Base-by-base conservation (phyloP, 2,113 vertebrate species). In the Hippocampus zosterae region DNA sequence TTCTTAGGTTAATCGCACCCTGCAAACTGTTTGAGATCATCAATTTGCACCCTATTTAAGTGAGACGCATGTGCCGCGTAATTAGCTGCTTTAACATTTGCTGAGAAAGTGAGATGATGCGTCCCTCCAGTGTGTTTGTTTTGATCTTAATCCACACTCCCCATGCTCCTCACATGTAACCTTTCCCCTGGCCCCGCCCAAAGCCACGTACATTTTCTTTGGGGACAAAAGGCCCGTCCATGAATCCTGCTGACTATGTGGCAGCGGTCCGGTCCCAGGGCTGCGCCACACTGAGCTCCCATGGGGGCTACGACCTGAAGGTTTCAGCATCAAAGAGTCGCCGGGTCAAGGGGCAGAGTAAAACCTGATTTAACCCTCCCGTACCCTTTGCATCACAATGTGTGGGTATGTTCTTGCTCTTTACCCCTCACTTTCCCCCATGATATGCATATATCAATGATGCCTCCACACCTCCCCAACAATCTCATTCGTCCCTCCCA, bases 121-220 rank as follows among this genome's bases (percentile, higher is more conserved):
- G 10, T 57, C 46, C 8, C 71, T 41, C 67, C 63, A 1, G 33
- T 76, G 65, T 81, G 80, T 89, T 84, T 87, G 84, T 88, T 89
- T 87, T 77, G 29, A 80, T 77, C 76, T 67, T 40, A 16, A 40
- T 71, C 66, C 68, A 60, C 75, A 27, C 77, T 71, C 81, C 74
- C 78, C 70, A 56, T 72, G 78, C 57, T 75, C 81, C 74, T 73
- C 85, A 71, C 70, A 70, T 74, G 75, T 60, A 85, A 85, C 80
- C 84, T 81, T 71, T 81, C 68, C 73, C 71, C 65, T 21, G 9
- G 76, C 72, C 78, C 82, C 83, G 68, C 88, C 85, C 87, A 86
- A 82, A 81, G 76, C 76, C 78, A 81, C 76, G 88, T 90, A 88
- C 76, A 89, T 90, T 91, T 92, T 91, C 88, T 90, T 90, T 87